Evolutionary conservation across 2,113 vertebrate species (phyloP), one percentile per base, ranked within the genome.

Genomic region (Aspidoscelis tigris): DNA sequence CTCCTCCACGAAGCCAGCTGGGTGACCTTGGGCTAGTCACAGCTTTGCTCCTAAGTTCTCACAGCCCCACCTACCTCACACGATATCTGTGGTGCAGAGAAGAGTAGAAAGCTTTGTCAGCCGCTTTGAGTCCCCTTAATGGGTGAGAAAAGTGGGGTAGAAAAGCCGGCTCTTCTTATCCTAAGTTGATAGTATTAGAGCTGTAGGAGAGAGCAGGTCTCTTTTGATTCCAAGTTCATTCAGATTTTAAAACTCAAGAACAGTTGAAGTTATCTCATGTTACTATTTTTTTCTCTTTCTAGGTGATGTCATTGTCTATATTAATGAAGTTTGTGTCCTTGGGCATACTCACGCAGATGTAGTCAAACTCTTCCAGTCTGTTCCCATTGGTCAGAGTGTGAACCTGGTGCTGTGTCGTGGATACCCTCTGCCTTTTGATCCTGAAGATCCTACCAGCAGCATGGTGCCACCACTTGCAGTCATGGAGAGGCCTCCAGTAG

Each of bases 271-370:
- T 93, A 78, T 93, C 93, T 96, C 90, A 95, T 87, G 84, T 95
- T 90, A 78, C 75, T 95, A 78, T 94, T 87, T 94, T 92, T 92
- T 92, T 94, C 84, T 95, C 91, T 93, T 92, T 93, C 85, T 93
- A 99, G 98, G 98, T 93, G 98, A 99, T 92, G 98, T 99, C 94
- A 98, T 99, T 90, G 98, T 99, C 95, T 99, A 99, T 96, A 99
- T 99, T 96, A 98, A 99, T 89, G 98, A 99, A 91, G 97, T 98
- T 88, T 99, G 98, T 94, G 98, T 99, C 94, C 97, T 99, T 94
- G 98, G 98, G 85, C 98, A 99, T 93, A 99, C 98, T 91, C 98
- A 99, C 91, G 98, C 98, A 86, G 98, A 99, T 90, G 98, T 99
- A 94, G 98, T 99, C 91, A 99, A 99, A 96, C 97, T 99, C 91